Percentiles rank a stretch among this genome's conserved stretches.
Conservation (phyloP, 2,113 vertebrate genomes). For the Holacanthus passer region DNA sequence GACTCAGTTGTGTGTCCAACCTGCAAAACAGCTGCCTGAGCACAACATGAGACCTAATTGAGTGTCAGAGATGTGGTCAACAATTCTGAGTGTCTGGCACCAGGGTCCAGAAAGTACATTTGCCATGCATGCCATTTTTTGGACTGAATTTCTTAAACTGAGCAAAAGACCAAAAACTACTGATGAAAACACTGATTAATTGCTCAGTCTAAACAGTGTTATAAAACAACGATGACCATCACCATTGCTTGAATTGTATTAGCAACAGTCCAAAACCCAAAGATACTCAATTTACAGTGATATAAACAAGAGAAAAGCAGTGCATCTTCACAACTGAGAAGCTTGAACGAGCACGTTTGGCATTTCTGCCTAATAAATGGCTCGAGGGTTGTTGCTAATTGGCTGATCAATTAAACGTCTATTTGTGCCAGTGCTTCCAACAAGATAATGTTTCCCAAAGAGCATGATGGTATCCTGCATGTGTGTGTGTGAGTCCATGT, state of each 20-base stretch:
- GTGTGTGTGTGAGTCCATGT: not conserved
- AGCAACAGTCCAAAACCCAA: not conserved
- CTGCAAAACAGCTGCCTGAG: not conserved
- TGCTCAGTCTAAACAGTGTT: not conserved
- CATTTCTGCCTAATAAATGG: not conserved
- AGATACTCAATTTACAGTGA: not conserved
- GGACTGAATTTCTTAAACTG: no score
- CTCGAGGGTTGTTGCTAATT: not conserved
- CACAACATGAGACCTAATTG: not conserved
- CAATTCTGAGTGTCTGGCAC: no score
- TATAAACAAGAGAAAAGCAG: not conserved
- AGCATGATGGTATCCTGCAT: not conserved
- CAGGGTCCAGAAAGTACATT: no score
- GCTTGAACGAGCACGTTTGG: not conserved
- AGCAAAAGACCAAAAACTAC: no score
- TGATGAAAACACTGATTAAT: not conserved
- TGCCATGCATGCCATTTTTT: no score
- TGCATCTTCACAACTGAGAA: not conserved
- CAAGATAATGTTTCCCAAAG: not conserved
- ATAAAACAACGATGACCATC: not conserved
- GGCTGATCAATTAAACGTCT: not conserved
- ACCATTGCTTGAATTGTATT: not conserved
- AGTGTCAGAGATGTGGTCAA: no score
- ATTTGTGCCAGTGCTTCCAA: not conserved
- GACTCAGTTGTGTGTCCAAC: not conserved